phyloP scores from a whole-genome alignment of 2,797 vertebrate species.

The Chloroceryle amazona region DNA sequence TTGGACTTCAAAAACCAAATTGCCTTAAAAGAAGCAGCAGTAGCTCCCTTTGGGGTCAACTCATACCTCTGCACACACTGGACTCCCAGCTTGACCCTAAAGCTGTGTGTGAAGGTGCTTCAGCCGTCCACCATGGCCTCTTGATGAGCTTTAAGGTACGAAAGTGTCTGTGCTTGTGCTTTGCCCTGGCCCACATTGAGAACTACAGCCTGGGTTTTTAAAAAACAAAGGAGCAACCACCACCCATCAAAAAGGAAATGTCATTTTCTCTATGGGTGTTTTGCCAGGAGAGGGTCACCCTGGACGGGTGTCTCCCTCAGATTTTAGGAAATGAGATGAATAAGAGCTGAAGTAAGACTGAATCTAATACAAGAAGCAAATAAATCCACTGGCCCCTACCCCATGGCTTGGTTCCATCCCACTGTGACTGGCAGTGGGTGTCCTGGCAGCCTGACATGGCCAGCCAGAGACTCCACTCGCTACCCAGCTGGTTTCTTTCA shows the following conservation, averaged over 20 bases:
- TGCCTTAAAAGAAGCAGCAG: not conserved
- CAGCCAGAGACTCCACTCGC: not conserved
- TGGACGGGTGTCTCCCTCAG: not conserved
- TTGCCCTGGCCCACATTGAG: not conserved
- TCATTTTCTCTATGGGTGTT: accelerated
- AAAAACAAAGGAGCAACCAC: not conserved
- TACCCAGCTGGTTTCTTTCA: not conserved
- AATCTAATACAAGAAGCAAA: not conserved
- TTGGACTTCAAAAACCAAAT: not conserved
- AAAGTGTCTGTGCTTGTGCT: slow-evolving; percentile 44
- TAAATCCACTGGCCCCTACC: not conserved
- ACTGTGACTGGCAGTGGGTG: not conserved
- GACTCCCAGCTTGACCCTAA: too few species aligned
- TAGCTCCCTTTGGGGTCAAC: not conserved
- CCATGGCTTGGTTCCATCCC: not conserved
- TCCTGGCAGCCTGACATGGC: not conserved
- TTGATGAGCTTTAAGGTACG: not conserved
- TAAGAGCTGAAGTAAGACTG: not conserved
- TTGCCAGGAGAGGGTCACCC: not conserved
- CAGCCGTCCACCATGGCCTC: not conserved
- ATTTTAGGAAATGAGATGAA: not conserved
- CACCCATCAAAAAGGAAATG: not conserved
- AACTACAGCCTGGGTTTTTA: not conserved
- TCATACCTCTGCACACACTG: too few species aligned
- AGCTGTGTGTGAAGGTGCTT: not conserved